Conservation (phyloP, 2,888 invertebrate genomes). For the Antitype chi region DNA sequence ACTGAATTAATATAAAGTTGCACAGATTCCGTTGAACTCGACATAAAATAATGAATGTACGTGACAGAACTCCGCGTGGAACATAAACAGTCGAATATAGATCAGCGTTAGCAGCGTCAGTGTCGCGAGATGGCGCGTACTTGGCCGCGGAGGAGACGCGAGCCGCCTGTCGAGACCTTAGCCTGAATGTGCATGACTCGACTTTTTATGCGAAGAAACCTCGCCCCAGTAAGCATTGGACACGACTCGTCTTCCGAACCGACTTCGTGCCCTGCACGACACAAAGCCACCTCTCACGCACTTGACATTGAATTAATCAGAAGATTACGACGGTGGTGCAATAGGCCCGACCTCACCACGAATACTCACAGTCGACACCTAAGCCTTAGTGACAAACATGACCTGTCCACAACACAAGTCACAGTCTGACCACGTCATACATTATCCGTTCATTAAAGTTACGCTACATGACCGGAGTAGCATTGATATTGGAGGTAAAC, state of each 20-base stretch:
- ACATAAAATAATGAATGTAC: slow-evolving; percentile 38
- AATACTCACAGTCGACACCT: slow-evolving; percentile 7
- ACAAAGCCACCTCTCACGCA: slow-evolving; percentile 63
- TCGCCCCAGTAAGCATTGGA: slow-evolving; percentile 76
- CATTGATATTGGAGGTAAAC: slow-evolving; percentile 59
- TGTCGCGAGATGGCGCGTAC: slow-evolving; percentile 64
- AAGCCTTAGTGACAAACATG: slow-evolving; percentile 38
- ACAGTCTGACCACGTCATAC: slow-evolving; percentile 17
- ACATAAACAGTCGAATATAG: slow-evolving; percentile 57
- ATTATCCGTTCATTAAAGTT: slow-evolving; percentile 48
- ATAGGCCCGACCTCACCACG: slow-evolving; percentile 56
- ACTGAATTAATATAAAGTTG: neutral
- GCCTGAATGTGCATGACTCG: slow-evolving; percentile 84
- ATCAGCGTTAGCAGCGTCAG: slow-evolving; percentile 41
- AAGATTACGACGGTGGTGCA: slow-evolving; percentile 65
- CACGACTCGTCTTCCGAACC: slow-evolving; percentile 70
- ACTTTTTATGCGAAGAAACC: slow-evolving; percentile 79
- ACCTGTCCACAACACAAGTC: slow-evolving; percentile 3
- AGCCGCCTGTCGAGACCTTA: slow-evolving; percentile 76
- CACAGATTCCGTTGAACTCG: slow-evolving; percentile 32
- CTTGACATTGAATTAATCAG: slow-evolving; percentile 77
- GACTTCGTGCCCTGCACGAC: slow-evolving; percentile 60
- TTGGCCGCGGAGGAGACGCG: slow-evolving; percentile 70
- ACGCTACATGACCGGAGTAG: slow-evolving; percentile 47
- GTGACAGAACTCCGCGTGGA: slow-evolving; percentile 42